Percentiles rank a stretch among this genome's conserved stretches.
phyloP scores from a whole-genome alignment of 2,113 vertebrate genomes.

The Rhegmatorhina hoffmannsi region DNA sequence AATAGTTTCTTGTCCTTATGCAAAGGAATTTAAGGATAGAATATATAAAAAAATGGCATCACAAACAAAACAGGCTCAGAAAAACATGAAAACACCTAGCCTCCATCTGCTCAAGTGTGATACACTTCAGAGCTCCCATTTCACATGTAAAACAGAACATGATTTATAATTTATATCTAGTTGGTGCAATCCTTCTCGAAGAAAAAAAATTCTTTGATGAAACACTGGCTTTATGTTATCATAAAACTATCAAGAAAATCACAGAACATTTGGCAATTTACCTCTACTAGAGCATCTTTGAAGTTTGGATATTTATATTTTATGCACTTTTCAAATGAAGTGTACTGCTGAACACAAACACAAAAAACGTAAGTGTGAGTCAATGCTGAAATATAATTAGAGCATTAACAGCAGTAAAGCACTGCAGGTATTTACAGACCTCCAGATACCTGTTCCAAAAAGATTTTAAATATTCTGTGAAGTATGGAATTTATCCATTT shows the following conservation, averaged over 20 bases:
- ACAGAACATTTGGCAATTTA: slow-evolving; percentile 70
- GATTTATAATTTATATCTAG: slow-evolving; percentile 79
- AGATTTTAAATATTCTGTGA: slow-evolving; percentile 29
- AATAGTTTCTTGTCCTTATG: not conserved
- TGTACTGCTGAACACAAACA: slow-evolving; percentile 50
- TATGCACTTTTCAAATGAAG: slow-evolving; percentile 52
- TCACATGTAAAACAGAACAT: slow-evolving; percentile 75
- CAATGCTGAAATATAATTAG: slow-evolving; percentile 50
- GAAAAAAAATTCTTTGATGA: slow-evolving; percentile 71
- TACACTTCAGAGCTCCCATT: slow-evolving; percentile 71
- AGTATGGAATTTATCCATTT: slow-evolving; percentile 30
- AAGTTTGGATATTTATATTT: slow-evolving; percentile 74
- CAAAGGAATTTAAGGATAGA: slow-evolving; percentile 57
- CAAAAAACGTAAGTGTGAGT: slow-evolving; percentile 47
- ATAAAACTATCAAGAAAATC: slow-evolving; percentile 71
- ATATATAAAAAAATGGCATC: slow-evolving; percentile 61
- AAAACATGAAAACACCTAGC: slow-evolving; percentile 59
- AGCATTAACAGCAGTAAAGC: slow-evolving; percentile 30
- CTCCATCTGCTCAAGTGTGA: slow-evolving; percentile 56
- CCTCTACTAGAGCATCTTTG: slow-evolving; percentile 63
- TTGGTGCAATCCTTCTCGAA: slow-evolving; percentile 61
- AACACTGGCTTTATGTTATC: slow-evolving; percentile 64
- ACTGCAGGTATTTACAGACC: slow-evolving; percentile 64
- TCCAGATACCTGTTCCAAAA: slow-evolving; percentile 46
- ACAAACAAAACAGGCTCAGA: slow-evolving; percentile 60